Evolutionary conservation across 2,888 invertebrate species (phyloP), one percentile per base, ranked within the genome.

Genomic region (Orthosia gracilis): DNA sequence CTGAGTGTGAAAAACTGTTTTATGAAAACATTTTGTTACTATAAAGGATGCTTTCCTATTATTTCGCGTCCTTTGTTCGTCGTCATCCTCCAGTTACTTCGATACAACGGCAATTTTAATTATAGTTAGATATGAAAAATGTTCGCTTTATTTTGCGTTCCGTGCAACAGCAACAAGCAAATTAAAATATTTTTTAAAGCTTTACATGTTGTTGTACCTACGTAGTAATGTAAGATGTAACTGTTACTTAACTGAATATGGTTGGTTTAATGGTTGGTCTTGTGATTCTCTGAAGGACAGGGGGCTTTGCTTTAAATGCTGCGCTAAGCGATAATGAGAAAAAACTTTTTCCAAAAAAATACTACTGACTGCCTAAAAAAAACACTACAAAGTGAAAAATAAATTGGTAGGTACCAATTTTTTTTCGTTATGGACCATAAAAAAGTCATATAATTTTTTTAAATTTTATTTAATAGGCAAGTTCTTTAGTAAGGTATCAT

Each of bases 1-100:
- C 73, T 67, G 77, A 80, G 73, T 76, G 85, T 78, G 84, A 78
- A 80, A 80, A 77, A 80, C 74, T 71, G 80, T 73, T 80, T 70
- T 74, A 78, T 80, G 58, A 72, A 80, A 85, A 83, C 80, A 78
- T 85, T 83, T 80, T 73, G 80, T 68, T 70, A 69, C 52, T 54
- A 54, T 66, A 70, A 54, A 76, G 69, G 84, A 80, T 76, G 52
- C 58, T 66, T 73, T 78, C 4, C 70, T 62, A 74, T 82, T 82
- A 80, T 80, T 69, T 83, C 52, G 26, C 58, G 21, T 26, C 66
- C 57, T 80, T 80, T 84, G 81, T 75, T 75, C 65, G 54, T 57
- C 47, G 47, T n/a, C 58, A 59, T 62, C 26, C 75, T 50, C 18
- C 7, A 64, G 59, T 69, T 55, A 63, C 57, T 73, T 69, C 21